Conservation (phyloP, 92 coral and sea anemone species). For the Umimayanthus chanpuru region DNA sequence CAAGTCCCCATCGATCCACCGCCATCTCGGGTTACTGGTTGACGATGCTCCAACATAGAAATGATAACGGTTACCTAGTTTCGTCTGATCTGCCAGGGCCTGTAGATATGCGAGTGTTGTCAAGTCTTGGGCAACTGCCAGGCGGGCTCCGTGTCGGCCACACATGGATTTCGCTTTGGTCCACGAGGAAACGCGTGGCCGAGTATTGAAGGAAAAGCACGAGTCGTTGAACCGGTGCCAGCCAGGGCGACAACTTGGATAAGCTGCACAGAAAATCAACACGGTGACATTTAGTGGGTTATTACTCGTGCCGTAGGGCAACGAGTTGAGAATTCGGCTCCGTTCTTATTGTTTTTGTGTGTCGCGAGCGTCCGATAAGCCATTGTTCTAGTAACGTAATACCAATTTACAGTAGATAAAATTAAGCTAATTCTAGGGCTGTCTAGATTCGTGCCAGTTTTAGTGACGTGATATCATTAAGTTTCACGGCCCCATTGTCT, state of each 20-base stretch:
- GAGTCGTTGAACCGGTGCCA: conserved; percentile 14
- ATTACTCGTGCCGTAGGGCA: too few relatives aligned
- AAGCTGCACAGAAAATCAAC: not conserved
- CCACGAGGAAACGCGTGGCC: not conserved
- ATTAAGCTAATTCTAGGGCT: too few relatives aligned
- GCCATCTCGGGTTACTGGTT: not conserved
- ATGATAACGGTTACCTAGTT: not conserved
- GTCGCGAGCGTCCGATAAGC: too few relatives aligned
- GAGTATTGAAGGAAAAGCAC: conserved; percentile 16
- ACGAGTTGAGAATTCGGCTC: too few relatives aligned
- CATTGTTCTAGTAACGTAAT: too few relatives aligned
- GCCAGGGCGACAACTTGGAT: conserved; percentile 16
- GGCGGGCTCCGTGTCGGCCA: not conserved
- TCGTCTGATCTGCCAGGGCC: conserved; percentile 1
- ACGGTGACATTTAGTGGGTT: too few relatives aligned
- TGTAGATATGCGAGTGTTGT: conserved; percentile 10
- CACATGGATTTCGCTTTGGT: not conserved
- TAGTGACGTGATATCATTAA: too few relatives aligned
- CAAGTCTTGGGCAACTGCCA: conserved; percentile 6
- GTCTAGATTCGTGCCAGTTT: too few relatives aligned
- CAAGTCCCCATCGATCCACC: not conserved
- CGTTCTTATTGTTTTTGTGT: too few relatives aligned
- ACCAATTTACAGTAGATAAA: too few relatives aligned
- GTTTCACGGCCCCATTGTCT: too few relatives aligned
- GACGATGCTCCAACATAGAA: conserved; percentile 10